These are phyloP conservation scores for Tenthredo mesomela DNA, from an alignment of 2,888 invertebrate species.

Conservation along the genomic window DNA sequence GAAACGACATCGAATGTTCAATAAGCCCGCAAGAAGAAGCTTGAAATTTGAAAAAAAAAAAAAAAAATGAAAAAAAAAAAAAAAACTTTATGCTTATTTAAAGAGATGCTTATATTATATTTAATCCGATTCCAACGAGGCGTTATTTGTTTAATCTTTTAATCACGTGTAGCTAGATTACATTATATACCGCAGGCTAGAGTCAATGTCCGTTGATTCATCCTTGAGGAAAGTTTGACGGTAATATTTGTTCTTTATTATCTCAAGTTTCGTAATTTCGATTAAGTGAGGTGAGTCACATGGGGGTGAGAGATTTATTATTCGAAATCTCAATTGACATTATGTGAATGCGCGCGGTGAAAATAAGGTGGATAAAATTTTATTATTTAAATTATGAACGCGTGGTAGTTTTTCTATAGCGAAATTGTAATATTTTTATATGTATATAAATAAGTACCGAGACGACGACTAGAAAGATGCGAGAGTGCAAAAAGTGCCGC, in stretches of 20 bases:
- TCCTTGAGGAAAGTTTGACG: neutral
- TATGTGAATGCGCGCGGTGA: neutral
- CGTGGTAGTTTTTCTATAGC: neutral
- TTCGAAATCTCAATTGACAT: neutral
- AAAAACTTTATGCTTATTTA: neutral
- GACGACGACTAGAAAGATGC: neutral
- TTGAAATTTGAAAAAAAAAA: neutral
- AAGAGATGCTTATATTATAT: neutral
- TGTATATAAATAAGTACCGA: neutral
- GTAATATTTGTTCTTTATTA: neutral
- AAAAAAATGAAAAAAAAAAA: neutral
- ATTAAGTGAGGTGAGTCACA: neutral
- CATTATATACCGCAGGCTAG: neutral
- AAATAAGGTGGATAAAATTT: neutral
- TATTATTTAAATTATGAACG: conserved; percentile 1
- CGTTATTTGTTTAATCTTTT: neutral
- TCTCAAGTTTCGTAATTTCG: neutral
- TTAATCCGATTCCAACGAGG: neutral
- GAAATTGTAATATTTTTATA: conserved; percentile 23
- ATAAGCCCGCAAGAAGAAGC: neutral
- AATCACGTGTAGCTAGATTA: neutral
- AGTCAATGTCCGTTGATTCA: neutral
- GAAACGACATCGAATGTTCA: neutral
- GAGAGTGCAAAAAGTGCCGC: neutral
- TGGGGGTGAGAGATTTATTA: neutral